These are phyloP conservation scores for Carterocephalus palaemon DNA, from an alignment of 2,888 invertebrate genomes.

Conservation along the genomic window DNA sequence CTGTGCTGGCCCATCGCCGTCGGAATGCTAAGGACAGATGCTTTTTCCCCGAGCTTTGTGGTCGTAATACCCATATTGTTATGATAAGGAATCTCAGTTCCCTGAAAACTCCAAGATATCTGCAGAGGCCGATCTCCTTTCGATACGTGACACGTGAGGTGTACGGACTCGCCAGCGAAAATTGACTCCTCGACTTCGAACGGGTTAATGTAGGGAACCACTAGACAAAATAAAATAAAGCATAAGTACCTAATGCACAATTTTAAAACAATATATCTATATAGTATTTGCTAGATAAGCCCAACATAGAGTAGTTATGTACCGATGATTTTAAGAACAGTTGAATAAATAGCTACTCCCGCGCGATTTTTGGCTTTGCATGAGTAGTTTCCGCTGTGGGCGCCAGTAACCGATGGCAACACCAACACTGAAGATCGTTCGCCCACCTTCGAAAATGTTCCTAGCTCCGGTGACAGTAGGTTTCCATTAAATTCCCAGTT, in stretches of 20 bases:
- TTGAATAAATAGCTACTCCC: slow-evolving; percentile 70
- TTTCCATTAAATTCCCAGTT: slow-evolving; percentile 81
- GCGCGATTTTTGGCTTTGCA: slow-evolving; percentile 78
- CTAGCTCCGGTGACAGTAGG: slow-evolving; percentile 65
- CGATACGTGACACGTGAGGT: slow-evolving; percentile 82
- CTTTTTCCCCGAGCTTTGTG: slow-evolving; percentile 75
- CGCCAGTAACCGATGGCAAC: slow-evolving; percentile 70
- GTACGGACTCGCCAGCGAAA: slow-evolving; percentile 83
- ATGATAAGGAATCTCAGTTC: slow-evolving; percentile 78
- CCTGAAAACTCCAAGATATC: slow-evolving; percentile 84
- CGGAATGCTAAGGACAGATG: slow-evolving; percentile 79
- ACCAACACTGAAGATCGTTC: slow-evolving; percentile 70
- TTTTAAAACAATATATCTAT: slow-evolving; percentile 26
- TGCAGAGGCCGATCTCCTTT: slow-evolving; percentile 86
- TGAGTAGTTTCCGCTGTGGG: slow-evolving; percentile 79
- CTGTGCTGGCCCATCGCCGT: slow-evolving; percentile 79
- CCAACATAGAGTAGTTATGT: slow-evolving; percentile 29
- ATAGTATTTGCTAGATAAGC: slow-evolving; percentile 25
- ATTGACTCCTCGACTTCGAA: slow-evolving; percentile 83
- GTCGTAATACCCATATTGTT: slow-evolving; percentile 75
- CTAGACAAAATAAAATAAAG: slow-evolving; percentile 47
- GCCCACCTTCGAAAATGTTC: slow-evolving; percentile 65
- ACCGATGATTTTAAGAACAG: slow-evolving; percentile 77
- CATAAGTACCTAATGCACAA: slow-evolving; percentile 19
- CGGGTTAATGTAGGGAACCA: slow-evolving; percentile 82